Percentiles rank a stretch among this genome's conserved stretches.
phyloP scores from a whole-genome alignment of 2,113 vertebrate genomes.

The Cichladusa arquata region DNA sequence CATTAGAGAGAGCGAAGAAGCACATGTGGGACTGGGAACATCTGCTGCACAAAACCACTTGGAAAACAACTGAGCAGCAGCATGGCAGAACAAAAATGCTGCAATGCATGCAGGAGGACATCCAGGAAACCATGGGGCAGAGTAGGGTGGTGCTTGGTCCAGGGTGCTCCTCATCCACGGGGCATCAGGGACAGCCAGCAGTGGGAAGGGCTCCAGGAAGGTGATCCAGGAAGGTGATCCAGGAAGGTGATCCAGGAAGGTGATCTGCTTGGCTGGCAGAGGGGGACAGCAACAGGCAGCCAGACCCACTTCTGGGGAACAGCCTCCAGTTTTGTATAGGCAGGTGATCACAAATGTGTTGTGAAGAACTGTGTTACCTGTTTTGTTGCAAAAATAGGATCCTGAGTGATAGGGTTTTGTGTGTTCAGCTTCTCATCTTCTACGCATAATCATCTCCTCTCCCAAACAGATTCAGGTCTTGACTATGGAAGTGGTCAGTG shows the following conservation, averaged over 20 bases:
- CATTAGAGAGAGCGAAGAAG: constrained; percentile 59
- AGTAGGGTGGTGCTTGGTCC: neutral
- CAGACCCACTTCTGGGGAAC: neutral
- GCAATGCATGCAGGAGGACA: neutral
- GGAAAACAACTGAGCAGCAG: constrained; percentile 49
- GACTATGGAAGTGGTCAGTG: neutral
- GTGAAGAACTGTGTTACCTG: neutral
- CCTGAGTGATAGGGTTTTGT: neutral
- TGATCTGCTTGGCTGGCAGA: neutral
- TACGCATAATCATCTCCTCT: neutral
- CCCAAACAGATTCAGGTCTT: neutral
- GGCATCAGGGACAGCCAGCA: accelerated
- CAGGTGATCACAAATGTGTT: neutral
- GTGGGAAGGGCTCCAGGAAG: accelerated
- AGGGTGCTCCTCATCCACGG: accelerated
- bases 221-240: accelerated
- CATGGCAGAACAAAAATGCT: neutral
- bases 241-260: neutral
- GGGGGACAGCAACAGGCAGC: neutral
- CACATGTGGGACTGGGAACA: constrained; percentile 70
- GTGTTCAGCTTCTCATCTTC: neutral
- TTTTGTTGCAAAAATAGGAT: neutral
- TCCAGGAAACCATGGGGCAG: neutral
- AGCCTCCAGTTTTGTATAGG: neutral
- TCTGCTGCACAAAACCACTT: constrained; percentile 49